phyloP scores from a whole-genome alignment of 2,888 invertebrate genomes.

The Gibbula magus region DNA sequence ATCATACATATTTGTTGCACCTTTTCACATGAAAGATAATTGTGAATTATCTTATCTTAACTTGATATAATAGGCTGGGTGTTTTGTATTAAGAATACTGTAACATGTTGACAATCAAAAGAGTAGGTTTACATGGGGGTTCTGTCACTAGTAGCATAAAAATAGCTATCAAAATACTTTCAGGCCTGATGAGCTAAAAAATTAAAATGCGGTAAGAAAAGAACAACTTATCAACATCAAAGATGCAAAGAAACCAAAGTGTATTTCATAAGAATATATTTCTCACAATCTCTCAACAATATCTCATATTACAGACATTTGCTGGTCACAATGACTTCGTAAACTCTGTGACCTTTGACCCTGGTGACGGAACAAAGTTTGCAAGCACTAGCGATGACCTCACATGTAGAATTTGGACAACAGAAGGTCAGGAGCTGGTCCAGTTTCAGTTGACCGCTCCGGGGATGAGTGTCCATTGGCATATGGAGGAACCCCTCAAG shows the following conservation, averaged over 20 bases:
- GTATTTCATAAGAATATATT: not conserved
- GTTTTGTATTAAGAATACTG: no score
- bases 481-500: slow-evolving; percentile 82
- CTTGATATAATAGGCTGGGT: no score
- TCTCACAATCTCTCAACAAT: not conserved
- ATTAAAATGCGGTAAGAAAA: no score
- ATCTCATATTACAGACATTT: slow-evolving; percentile 76
- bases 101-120: no score
- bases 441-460: slow-evolving; percentile 82
- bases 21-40: no score
- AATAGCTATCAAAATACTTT: no score
- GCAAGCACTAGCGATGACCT: slow-evolving; percentile 87
- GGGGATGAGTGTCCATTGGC: slow-evolving; percentile 80
- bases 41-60: no score
- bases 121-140: no score
- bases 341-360: slow-evolving; percentile 83
- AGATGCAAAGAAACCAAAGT: not conserved
- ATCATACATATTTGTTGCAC: no score
- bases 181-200: no score
- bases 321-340: slow-evolving; percentile 83
- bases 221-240: no score
- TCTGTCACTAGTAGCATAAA: no score
- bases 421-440: slow-evolving; percentile 77
- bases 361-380: slow-evolving; percentile 80
- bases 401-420: slow-evolving; percentile 83